Percentiles rank a stretch among this genome's conserved stretches.
Conservation (phyloP, 2,113 vertebrate genomes). For the Labrus mixtus region DNA sequence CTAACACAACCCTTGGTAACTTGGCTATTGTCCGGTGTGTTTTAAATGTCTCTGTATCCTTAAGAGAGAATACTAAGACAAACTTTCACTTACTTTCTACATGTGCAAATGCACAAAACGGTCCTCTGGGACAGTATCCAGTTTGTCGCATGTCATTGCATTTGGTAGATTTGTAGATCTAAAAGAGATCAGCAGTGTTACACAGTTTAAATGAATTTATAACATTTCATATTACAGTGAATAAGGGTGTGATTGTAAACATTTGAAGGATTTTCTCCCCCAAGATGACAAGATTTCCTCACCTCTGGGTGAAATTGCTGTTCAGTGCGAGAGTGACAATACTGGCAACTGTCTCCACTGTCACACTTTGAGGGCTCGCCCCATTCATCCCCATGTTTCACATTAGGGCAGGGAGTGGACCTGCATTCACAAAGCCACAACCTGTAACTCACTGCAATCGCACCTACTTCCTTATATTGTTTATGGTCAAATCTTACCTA, state of each 20-base stretch:
- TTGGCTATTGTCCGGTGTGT: too few species aligned
- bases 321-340: conserved; percentile 94
- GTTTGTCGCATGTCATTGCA: conserved; percentile 95
- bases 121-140: conserved; percentile 92
- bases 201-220: too few species aligned
- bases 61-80: not conserved
- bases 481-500: conserved; percentile 78
- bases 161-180: conserved; percentile 96
- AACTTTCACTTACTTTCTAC: conserved; percentile 87
- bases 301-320: conserved; percentile 97
- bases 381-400: conserved; percentile 95
- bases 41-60: too few species aligned
- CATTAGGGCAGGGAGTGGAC: conserved; percentile 92
- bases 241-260: too few species aligned
- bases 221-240: too few species aligned
- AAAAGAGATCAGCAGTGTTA: not conserved
- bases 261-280: too few species aligned
- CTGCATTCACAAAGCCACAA: conserved; percentile 69
- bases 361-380: conserved; percentile 93
- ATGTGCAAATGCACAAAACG: conserved; percentile 95
- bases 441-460: not conserved
- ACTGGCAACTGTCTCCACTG: conserved; percentile 89
- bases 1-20: too few species aligned
- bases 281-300: conserved; percentile 22
- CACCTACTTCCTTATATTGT: not conserved